Evolutionary conservation across 1,140 invertebrate species (phyloP).

Genomic region (Hetaerina americana): DNA sequence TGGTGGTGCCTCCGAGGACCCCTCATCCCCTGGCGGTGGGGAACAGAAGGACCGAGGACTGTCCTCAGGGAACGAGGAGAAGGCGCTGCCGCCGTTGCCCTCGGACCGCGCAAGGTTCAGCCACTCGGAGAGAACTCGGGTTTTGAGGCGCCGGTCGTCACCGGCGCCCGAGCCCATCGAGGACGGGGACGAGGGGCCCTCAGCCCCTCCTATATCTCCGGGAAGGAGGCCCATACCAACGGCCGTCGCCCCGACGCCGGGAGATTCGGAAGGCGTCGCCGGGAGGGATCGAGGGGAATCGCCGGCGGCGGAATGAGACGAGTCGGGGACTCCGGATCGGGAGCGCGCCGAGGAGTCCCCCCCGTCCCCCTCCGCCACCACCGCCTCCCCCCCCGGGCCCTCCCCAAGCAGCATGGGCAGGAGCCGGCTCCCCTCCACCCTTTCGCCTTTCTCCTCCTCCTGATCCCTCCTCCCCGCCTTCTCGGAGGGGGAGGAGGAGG

Average conservation of each 20-base stretch:
- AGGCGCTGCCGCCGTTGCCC: not conserved
- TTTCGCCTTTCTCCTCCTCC: not conserved
- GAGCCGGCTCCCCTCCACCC: not conserved
- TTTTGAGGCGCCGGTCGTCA: slow-evolving; percentile 14
- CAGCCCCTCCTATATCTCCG: not conserved
- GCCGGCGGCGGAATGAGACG: not conserved
- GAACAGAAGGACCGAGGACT: not conserved
- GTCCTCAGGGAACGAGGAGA: not conserved
- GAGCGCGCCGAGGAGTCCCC: not conserved
- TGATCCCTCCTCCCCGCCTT: not conserved
- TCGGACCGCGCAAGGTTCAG: slow-evolving; percentile 7
- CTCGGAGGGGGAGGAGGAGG: no score
- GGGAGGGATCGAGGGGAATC: no score
- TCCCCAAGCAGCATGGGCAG: not conserved
- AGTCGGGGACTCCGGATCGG: not conserved
- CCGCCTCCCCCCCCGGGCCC: not conserved
- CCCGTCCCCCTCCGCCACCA: not conserved
- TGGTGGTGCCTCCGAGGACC: not conserved
- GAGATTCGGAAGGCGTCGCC: not conserved
- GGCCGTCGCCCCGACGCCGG: not conserved
- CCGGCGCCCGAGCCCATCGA: not conserved
- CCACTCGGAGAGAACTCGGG: slow-evolving; percentile 14
- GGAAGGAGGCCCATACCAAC: not conserved
- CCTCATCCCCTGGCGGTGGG: not conserved
- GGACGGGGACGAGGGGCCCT: no score